A percentile compares a stretch with the other conserved stretches of the same genome.
These are phyloP conservation scores for Ramazzottius varieornatus DNA, from an alignment of 2,888 invertebrate species.

Conservation along the genomic window DNA sequence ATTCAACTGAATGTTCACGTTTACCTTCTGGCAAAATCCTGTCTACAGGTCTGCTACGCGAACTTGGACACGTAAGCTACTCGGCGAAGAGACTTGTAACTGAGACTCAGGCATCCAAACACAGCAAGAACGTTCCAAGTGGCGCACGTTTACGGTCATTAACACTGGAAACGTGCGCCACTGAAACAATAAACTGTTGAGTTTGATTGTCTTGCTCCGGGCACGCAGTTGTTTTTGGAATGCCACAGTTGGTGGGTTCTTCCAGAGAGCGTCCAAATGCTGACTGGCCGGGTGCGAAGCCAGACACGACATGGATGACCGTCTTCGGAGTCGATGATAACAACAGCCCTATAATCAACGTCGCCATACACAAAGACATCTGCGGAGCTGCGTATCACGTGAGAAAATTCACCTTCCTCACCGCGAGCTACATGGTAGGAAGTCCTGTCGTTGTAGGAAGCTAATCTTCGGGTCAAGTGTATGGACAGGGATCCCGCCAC, in stretches of 20 bases:
- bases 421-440: not conserved
- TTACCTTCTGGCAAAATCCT: too few relatives aligned
- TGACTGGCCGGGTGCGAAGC: not conserved
- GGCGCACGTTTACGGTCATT: too few relatives aligned
- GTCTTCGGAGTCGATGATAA: not conserved
- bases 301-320: not conserved
- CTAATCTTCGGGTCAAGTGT: not conserved
- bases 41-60: not conserved
- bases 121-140: too few relatives aligned
- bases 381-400: not conserved
- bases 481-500: not conserved
- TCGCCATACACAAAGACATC: not conserved
- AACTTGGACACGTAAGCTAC: not conserved
- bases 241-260: not conserved
- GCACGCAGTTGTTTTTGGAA: too few relatives aligned
- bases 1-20: too few relatives aligned
- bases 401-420: not conserved
- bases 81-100: not conserved
- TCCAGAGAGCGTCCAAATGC: not conserved
- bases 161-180: too few relatives aligned
- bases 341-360: not conserved
- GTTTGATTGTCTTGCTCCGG: not conserved
- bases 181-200: not conserved
- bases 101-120: too few relatives aligned
- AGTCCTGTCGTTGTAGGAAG: conserved; percentile 1